Percentiles rank a stretch among this genome's conserved stretches.
Conservation (phyloP, 2,888 invertebrate species). For the Coleophora deauratella region DNA sequence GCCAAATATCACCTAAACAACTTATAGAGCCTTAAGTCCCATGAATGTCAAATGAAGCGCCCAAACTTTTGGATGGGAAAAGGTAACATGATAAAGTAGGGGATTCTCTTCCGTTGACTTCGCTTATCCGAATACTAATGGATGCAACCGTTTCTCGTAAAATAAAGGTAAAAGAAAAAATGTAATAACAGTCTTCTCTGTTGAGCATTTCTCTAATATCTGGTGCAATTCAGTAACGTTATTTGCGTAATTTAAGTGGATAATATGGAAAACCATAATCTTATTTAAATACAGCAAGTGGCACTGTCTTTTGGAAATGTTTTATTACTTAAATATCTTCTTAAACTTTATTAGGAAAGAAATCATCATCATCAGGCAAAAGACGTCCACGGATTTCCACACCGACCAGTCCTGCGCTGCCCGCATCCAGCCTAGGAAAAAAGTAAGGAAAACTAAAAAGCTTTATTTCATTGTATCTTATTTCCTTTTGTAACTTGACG, state of each 20-base stretch:
- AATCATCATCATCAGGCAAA: too few relatives aligned
- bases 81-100: conserved; percentile 12
- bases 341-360: too few relatives aligned
- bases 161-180: neutral
- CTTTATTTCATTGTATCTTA: too few relatives aligned
- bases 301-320: too few relatives aligned
- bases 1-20: conserved; percentile 10
- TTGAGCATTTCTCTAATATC: neutral
- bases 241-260: neutral
- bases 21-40: conserved; percentile 12
- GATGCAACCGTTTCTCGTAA: neutral
- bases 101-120: conserved; percentile 5
- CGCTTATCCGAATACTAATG: conserved; percentile 4
- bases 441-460: too few relatives aligned
- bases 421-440: too few relatives aligned
- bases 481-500: too few relatives aligned
- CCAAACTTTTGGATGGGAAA: conserved; percentile 7
- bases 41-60: conserved; percentile 13
- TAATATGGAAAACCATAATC: too few relatives aligned
- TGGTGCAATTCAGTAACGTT: neutral
- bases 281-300: too few relatives aligned
- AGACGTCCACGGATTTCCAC: too few relatives aligned
- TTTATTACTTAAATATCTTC: too few relatives aligned
- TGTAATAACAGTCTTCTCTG: neutral
- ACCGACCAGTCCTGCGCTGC: too few relatives aligned